phyloP scores from a whole-genome alignment of 23 tunicate genomes.

The Trididemnum nubilum region DNA sequence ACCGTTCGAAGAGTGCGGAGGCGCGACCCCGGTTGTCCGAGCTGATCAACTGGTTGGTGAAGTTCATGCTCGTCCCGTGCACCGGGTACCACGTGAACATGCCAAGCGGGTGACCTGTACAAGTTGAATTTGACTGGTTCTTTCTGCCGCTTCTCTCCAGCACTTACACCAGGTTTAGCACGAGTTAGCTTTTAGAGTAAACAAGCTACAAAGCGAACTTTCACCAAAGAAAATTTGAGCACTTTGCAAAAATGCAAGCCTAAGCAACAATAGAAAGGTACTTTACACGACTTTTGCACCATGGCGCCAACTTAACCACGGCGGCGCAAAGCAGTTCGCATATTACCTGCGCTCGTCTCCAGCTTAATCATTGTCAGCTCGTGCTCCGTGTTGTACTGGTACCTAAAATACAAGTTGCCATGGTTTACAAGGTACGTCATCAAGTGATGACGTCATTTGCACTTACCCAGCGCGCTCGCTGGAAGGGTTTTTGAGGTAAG shows the following conservation, averaged over 20 bases:
- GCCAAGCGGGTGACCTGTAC: conserved; percentile 65
- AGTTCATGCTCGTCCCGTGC: conserved; percentile 92
- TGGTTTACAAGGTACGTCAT: neutral
- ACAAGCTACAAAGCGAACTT: too few species aligned
- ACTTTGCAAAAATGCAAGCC: too few species aligned
- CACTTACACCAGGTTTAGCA: too few species aligned
- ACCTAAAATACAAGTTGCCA: conserved; percentile 37
- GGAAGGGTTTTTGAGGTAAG: conserved; percentile 72
- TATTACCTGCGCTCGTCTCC: conserved; percentile 41
- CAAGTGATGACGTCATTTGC: conserved; percentile 12
- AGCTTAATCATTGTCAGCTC: conserved; percentile 80
- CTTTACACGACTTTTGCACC: too few species aligned
- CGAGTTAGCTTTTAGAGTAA: too few species aligned
- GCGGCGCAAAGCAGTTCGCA: too few species aligned
- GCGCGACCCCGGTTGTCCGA: conserved; percentile 96
- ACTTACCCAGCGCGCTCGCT: conserved; percentile 73
- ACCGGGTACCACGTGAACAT: conserved; percentile 88
- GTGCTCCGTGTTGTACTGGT: conserved; percentile 81
- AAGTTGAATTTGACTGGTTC: too few species aligned
- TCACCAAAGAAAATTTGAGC: too few species aligned
- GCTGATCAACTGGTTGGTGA: conserved; percentile 82
- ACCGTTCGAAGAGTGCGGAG: conserved; percentile 71
- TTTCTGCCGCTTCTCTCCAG: too few species aligned
- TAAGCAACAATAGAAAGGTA: too few species aligned
- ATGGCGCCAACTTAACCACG: too few species aligned